phyloP scores from a whole-genome alignment of 53 echinoderm and acorn worm genomes.

The Arbacia lixula region DNA sequence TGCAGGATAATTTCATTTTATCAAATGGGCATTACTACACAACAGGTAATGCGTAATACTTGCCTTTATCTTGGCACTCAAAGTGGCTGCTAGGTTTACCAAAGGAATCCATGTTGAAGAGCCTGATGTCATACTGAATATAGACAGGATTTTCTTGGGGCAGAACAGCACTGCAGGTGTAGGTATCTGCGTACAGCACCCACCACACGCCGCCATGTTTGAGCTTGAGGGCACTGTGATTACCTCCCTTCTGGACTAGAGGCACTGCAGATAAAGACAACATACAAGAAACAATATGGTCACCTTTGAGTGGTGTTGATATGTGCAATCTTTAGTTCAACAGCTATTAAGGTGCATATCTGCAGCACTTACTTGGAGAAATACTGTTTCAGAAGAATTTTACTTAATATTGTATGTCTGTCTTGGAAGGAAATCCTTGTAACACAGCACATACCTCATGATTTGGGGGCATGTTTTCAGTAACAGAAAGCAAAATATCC shows the following conservation, averaged over 20 bases:
- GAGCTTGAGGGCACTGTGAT: slow-evolving; percentile 71
- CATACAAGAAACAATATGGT: not conserved
- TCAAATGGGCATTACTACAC: too few relatives aligned
- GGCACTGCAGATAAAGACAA: slow-evolving; percentile 53
- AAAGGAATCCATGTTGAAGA: slow-evolving; percentile 78
- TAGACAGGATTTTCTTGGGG: slow-evolving; percentile 57
- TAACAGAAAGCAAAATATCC: too few relatives aligned
- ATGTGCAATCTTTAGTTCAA: too few relatives aligned
- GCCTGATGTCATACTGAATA: slow-evolving; percentile 61
- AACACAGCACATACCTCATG: too few relatives aligned
- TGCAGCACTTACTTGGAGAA: too few relatives aligned
- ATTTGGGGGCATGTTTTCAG: too few relatives aligned
- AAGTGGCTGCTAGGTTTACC: slow-evolving; percentile 75
- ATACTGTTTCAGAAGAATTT: too few relatives aligned
- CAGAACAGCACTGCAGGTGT: slow-evolving; percentile 64
- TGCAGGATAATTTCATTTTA: not conserved
- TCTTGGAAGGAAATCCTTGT: too few relatives aligned
- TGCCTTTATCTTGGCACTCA: slow-evolving; percentile 91
- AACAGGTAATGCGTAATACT: too few relatives aligned
- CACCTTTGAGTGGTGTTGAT: not conserved
- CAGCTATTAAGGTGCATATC: too few relatives aligned
- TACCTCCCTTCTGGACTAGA: slow-evolving; percentile 69
- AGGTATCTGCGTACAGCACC: slow-evolving; percentile 70
- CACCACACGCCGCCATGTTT: slow-evolving; percentile 50
- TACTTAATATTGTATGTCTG: too few relatives aligned